These are phyloP conservation scores for Amphiduros pacificus DNA, from an alignment of 2,888 invertebrate genomes.

Conservation along the genomic window DNA sequence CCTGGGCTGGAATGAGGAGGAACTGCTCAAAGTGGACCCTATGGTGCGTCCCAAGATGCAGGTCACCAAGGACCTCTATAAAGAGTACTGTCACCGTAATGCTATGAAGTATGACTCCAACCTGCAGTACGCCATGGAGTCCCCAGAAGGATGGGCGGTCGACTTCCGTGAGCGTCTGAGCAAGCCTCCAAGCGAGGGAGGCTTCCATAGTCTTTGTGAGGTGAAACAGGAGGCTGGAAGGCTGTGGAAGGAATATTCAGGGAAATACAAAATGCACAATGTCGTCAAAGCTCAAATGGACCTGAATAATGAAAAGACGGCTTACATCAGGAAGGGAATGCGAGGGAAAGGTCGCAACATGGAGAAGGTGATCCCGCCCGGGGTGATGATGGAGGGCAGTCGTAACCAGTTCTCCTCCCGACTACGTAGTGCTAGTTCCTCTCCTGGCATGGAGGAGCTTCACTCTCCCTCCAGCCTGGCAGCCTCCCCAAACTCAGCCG, in stretches of 20 bases:
- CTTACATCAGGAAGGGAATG: neutral
- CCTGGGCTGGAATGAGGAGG: constrained; percentile 31
- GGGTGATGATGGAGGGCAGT: no score
- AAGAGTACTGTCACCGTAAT: constrained; percentile 33
- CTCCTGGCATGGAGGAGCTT: constrained; percentile 2
- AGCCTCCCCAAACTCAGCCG: constrained; percentile 1
- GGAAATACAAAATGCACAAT: constrained; percentile 33
- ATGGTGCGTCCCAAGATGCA: constrained; percentile 31
- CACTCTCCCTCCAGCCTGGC: constrained; percentile 1
- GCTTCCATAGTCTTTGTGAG: constrained; percentile 31
- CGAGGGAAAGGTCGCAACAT: neutral
- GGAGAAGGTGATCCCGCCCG: neutral
- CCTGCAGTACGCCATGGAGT: constrained; percentile 32
- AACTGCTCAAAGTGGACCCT: constrained; percentile 26
- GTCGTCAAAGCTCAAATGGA: constrained; percentile 33
- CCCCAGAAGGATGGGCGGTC: constrained; percentile 27
- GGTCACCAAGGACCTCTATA: constrained; percentile 31
- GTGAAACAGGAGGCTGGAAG: constrained; percentile 31
- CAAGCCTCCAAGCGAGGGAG: constrained; percentile 28
- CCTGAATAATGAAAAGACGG: constrained; percentile 20
- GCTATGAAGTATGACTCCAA: constrained; percentile 35
- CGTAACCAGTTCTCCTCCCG: neutral
- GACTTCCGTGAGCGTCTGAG: constrained; percentile 27
- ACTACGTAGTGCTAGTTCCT: constrained; percentile 6
- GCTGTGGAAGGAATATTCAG: constrained; percentile 31